Conservation (phyloP, 2,888 invertebrate species). For the Eubasilissa splendida region DNA sequence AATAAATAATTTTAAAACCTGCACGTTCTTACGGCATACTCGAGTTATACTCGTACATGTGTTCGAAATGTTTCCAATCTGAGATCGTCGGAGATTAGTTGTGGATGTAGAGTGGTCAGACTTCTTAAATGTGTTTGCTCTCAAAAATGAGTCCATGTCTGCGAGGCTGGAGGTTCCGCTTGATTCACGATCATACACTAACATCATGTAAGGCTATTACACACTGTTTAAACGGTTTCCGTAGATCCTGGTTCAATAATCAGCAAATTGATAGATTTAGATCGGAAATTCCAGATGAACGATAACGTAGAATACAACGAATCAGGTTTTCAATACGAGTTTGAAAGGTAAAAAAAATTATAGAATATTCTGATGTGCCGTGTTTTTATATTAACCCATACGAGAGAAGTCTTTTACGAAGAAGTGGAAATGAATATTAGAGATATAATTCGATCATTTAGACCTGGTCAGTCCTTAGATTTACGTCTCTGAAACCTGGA, state of each 20-base stretch:
- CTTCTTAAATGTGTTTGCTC: conserved; percentile 24
- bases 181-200: conserved; percentile 26
- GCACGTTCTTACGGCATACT: too few relatives aligned
- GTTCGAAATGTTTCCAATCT: conserved; percentile 1
- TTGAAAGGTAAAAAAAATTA: background rate
- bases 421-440: too few relatives aligned
- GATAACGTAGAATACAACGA: conserved; percentile 15
- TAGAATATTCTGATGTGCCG: background rate
- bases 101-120: conserved; percentile 6
- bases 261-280: conserved; percentile 49
- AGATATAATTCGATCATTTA: too few relatives aligned
- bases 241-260: conserved; percentile 56
- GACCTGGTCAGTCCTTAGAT: too few relatives aligned
- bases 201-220: conserved; percentile 9
- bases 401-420: too few relatives aligned
- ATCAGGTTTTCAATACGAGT: conserved; percentile 12
- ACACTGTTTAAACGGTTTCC: conserved; percentile 27
- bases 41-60: too few relatives aligned
- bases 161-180: background rate
- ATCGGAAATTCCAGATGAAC: conserved; percentile 53
- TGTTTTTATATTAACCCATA: background rate
- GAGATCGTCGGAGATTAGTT: conserved; percentile 20
- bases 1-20: too few relatives aligned
- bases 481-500: too few relatives aligned
- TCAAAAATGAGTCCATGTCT: background rate